These are phyloP conservation scores for Heloderma charlesbogerti DNA, from an alignment of 2,113 vertebrate genomes.

Conservation along the genomic window DNA sequence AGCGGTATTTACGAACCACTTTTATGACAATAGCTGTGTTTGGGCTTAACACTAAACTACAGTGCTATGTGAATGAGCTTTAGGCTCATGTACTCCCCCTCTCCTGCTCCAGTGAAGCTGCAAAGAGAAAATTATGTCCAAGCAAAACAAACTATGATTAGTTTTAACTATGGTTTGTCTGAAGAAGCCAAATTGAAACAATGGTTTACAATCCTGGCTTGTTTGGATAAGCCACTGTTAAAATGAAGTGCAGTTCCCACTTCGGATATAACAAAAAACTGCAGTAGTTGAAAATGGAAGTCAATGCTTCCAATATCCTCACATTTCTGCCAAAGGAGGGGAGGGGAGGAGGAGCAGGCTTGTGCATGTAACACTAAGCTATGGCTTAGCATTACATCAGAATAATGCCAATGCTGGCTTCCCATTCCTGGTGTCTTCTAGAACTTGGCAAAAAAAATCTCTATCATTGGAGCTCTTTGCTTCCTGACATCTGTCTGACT, in stretches of 20 bases:
- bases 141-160: not conserved
- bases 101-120: no score
- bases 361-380: not conserved
- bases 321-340: not conserved
- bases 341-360: not conserved
- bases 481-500: not conserved
- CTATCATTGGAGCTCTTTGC: not conserved
- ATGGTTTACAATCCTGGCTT: not conserved
- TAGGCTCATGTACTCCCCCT: not conserved
- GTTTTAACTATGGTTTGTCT: not conserved
- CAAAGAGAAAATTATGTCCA: not conserved
- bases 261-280: not conserved
- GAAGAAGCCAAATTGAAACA: not conserved
- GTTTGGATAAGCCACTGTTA: not conserved
- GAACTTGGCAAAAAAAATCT: not conserved
- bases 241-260: not conserved
- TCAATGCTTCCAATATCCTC: not conserved
- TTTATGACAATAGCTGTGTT: conserved; percentile 26
- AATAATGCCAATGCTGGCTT: not conserved
- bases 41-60: conserved; percentile 28
- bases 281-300: not conserved
- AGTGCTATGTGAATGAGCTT: not conserved
- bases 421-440: not conserved
- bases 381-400: not conserved
- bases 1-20: conserved; percentile 35